Percentiles rank a stretch among this genome's conserved stretches.
Evolutionary conservation across 2,888 invertebrate genomes (phyloP).

Genomic region (Leptinotarsa peninsularis): DNA sequence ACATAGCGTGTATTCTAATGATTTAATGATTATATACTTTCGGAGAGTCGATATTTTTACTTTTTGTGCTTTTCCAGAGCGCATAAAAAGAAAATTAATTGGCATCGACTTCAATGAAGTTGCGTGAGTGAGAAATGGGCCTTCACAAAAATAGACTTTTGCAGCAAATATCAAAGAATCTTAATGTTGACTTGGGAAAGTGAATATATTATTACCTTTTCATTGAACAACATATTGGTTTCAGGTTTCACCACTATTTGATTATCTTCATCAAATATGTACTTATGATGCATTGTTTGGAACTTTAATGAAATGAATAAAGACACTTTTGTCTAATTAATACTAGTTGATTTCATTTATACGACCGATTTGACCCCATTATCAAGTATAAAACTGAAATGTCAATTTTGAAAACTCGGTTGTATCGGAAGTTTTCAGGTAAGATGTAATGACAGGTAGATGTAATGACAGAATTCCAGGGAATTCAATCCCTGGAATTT

Average conservation of each 20-base stretch:
- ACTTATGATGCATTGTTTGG: no score
- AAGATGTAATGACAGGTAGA: no score
- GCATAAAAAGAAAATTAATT: slow-evolving; percentile 18
- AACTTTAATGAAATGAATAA: no score
- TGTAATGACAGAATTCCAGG: no score
- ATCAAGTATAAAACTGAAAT: no score
- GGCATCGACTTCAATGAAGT: slow-evolving; percentile 20
- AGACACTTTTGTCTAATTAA: no score
- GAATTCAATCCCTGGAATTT: no score
- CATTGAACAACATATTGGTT: neutral
- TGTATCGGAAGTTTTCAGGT: no score
- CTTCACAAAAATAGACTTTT: slow-evolving; percentile 6
- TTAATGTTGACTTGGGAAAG: slow-evolving; percentile 9
- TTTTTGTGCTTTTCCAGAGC: slow-evolving; percentile 14
- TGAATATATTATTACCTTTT: neutral
- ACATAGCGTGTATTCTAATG: slow-evolving; percentile 19
- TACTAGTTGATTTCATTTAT: no score
- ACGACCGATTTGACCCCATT: no score
- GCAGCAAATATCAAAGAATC: slow-evolving; percentile 17
- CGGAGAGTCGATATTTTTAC: slow-evolving; percentile 10
- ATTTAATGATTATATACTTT: slow-evolving; percentile 18
- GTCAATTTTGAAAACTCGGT: no score
- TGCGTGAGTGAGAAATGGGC: slow-evolving; percentile 10
- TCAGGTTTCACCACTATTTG: neutral
- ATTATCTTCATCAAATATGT: neutral